Evolutionary conservation across 1,140 invertebrate species (phyloP).

Genomic region (Drosophila nasuta): DNA sequence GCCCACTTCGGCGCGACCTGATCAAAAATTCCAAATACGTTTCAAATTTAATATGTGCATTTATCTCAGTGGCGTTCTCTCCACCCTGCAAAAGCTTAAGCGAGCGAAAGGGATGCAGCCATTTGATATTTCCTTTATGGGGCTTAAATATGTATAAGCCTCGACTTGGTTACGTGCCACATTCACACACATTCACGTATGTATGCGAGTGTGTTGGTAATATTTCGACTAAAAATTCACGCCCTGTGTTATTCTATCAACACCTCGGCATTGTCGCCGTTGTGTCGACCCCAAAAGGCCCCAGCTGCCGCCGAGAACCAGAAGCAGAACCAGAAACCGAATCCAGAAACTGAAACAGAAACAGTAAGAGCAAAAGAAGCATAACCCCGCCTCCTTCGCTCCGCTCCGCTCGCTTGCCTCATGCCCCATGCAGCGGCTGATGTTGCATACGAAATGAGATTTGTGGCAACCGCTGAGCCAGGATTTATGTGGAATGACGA

Average conservation of each 20-base stretch:
- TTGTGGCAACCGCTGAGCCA: conserved; percentile 47
- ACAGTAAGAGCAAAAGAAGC: not conserved
- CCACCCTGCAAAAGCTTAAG: not conserved
- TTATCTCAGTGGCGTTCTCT: conserved; percentile 54
- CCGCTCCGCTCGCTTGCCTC: not conserved
- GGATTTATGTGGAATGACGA: conserved; percentile 39
- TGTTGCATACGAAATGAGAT: conserved; percentile 78
- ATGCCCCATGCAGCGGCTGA: conserved; percentile 44
- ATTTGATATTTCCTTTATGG: conserved; percentile 78
- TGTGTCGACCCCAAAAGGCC: conserved; percentile 16
- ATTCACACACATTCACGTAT: not conserved
- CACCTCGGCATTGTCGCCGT: conserved; percentile 76
- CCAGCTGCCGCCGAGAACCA: conserved; percentile 2
- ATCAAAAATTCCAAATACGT: conserved; percentile 83
- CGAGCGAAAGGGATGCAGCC: conserved; percentile 49
- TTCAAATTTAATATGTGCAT: conserved; percentile 83
- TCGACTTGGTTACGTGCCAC: conserved; percentile 58
- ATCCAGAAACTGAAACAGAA: conserved; percentile 2
- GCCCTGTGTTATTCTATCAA: conserved; percentile 80
- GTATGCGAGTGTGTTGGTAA: conserved; percentile 44
- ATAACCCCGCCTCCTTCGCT: not conserved
- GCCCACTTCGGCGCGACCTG: conserved; percentile 45
- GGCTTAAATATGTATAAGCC: conserved; percentile 83
- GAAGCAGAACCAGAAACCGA: not conserved
- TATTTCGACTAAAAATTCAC: conserved; percentile 80